Conservation (phyloP, 2,888 invertebrate genomes). For the Trisateles emortualis region DNA sequence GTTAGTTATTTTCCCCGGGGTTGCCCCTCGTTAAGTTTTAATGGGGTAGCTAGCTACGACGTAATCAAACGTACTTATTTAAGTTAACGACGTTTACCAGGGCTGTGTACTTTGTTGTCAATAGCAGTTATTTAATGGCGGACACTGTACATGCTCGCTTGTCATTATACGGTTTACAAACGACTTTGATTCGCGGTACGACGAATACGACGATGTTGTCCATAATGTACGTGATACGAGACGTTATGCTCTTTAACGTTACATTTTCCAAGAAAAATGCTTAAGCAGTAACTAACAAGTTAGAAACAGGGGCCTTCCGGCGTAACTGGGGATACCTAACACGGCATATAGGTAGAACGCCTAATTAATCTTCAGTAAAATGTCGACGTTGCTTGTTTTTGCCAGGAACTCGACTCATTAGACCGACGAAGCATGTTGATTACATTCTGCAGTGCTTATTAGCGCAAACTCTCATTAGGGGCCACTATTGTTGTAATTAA, state of each 20-base stretch:
- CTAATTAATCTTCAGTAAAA: slow-evolving; percentile 86
- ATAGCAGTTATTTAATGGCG: slow-evolving; percentile 68
- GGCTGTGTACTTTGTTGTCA: slow-evolving; percentile 78
- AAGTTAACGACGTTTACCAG: slow-evolving; percentile 83
- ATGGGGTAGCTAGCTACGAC: slow-evolving; percentile 86
- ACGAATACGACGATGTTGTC: slow-evolving; percentile 44
- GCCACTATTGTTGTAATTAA: slow-evolving; percentile 87
- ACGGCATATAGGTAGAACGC: slow-evolving; percentile 73
- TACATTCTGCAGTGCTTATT: slow-evolving; percentile 86
- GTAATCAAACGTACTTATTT: slow-evolving; percentile 87
- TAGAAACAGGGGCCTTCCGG: slow-evolving; percentile 69
- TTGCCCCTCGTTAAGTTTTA: slow-evolving; percentile 87
- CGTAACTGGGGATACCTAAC: slow-evolving; percentile 59
- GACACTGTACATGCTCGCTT: slow-evolving; percentile 42
- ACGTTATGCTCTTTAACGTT: slow-evolving; percentile 45
- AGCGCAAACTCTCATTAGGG: slow-evolving; percentile 86
- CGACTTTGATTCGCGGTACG: slow-evolving; percentile 48
- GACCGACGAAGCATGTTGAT: slow-evolving; percentile 85
- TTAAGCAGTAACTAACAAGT: slow-evolving; percentile 59
- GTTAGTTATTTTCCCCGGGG: slow-evolving; percentile 87
- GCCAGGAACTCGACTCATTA: slow-evolving; percentile 85
- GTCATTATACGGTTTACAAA: slow-evolving; percentile 46
- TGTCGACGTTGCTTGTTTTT: slow-evolving; percentile 83
- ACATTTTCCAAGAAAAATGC: slow-evolving; percentile 66
- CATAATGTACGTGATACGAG: slow-evolving; percentile 39